Base-by-base conservation (phyloP, 2,113 vertebrate genomes). In the Hirundichthys speculiger region DNA sequence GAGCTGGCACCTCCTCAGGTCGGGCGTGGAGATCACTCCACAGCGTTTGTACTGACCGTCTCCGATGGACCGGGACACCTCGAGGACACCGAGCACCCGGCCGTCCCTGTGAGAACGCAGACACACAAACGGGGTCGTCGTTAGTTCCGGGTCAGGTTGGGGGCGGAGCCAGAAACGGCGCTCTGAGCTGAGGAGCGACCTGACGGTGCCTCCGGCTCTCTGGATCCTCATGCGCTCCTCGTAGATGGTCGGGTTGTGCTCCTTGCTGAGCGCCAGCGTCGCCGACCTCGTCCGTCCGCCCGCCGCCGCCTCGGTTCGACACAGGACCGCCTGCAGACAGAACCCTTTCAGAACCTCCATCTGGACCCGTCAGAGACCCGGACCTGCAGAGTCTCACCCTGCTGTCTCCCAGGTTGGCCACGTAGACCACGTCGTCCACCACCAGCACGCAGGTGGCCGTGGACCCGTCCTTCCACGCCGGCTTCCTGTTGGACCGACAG, bases 221-320 rank as follows among this genome's bases (percentile, higher is more conserved):
- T 99, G 98, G 88, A 99, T 98, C 73, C 98, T 90, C 96, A 98
- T 99, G 0, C 96, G 86, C 62, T 99, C 98, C 64, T 99, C 96
- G 0, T 99, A 99, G 34, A 97, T 97, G 18, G 94, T 97, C 11
- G 98, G 96, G 69, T 96, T 99, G 80, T 99, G 98, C 80, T 98
- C 98, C 71, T 94, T 97, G 68, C 96, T 98, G 73, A 99, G 95
- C 65, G 94, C 92, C 72, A 99, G 83, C 74, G 96, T 94, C 11
- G 93, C 54, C 0, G 93, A 71, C 27, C 88, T 95, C 51, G 88
- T 93, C 55, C 84, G 86, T 13, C 77, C 94, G 13, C 91, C 92
- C 7, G 92, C 92, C 0, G 55, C 43, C 20, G 40, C 22, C 63
- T 92, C 91, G 22, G 91, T 90, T 21, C 96, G 94, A 85, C 98